Conservation (phyloP, 2,888 invertebrate species). For the Arctia plantaginis region DNA sequence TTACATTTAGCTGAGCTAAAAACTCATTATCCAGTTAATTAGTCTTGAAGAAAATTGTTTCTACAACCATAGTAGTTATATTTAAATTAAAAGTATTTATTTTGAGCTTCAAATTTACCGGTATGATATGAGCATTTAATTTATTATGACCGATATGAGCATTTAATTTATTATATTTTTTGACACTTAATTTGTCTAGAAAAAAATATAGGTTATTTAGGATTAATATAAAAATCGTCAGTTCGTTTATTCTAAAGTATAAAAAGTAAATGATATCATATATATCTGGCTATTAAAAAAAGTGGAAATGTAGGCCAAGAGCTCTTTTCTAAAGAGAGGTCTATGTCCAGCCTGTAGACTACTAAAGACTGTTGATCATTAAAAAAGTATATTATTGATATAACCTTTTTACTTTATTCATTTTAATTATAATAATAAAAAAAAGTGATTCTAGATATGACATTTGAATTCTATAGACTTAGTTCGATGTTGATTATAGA, state of each 20-base stretch:
- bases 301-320: too few relatives aligned
- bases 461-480: too few relatives aligned
- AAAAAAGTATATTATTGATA: too few relatives aligned
- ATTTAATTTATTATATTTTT: not conserved
- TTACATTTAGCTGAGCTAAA: not conserved
- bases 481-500: too few relatives aligned
- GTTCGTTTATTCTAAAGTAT: not conserved
- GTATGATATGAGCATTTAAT: not conserved
- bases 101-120: not conserved
- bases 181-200: not conserved
- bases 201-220: not conserved
- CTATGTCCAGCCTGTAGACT: too few relatives aligned
- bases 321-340: too few relatives aligned
- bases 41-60: not conserved
- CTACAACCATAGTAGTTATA: not conserved
- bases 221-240: not conserved
- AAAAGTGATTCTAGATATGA: too few relatives aligned
- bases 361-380: too few relatives aligned
- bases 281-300: not conserved
- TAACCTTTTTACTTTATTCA: too few relatives aligned
- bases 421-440: too few relatives aligned
- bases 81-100: not conserved
- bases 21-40: conserved; percentile 1
- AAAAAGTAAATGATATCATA: not conserved
- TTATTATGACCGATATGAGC: not conserved